Base-by-base conservation (phyloP, 2,888 invertebrate species). In the Volucella inanis region DNA sequence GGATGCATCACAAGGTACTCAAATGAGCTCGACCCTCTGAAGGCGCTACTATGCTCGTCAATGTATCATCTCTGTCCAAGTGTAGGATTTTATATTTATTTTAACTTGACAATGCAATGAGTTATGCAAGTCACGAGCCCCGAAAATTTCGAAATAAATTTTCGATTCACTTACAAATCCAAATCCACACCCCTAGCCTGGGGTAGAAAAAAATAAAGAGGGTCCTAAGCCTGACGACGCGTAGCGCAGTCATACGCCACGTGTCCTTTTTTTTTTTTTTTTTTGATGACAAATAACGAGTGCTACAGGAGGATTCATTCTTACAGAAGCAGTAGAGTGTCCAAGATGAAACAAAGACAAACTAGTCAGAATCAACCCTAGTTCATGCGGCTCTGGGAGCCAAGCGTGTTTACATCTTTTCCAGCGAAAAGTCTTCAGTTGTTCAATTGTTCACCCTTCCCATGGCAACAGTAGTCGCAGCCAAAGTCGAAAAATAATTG, bases 91-190 rank as follows among this genome's bases (percentile, higher is more conserved):
- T 22, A 22, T 22, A 3, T 31, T 31, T 31, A 22, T 31, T 31
- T 31, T 6, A 74, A 22, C 74, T 43, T 79, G 76, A 81, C 81
- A 85, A 76, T 85, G 85, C 85, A 85, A 77, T 85, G 85, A 85
- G 81, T 80, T 81, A 85, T 85, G 80, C 85, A 85, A 81, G 85
- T 85, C 85, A 85, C 85, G 85, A 71, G 71, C 70, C 72, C 70
- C 67, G 71, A 76, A 80, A 67, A 59, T 59, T 71, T 81, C 64
- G 72, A 68, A 85, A 77, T 77, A 77, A 85, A 76, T 81, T 85
- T 81, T 74, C 85, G 62, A 85, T 85, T 81, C 81, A 81, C 81
- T 85, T 72, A 81, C 85, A 55, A 64, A 62, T 15, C 15, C 39
- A 64, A 45, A 52, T 54, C 76, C 41, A 57, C 22, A 50, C 38